A percentile compares a stretch with the other conserved stretches of the same genome.
phyloP scores from a whole-genome alignment of 2,113 vertebrate species.

The Phasianus colchicus region DNA sequence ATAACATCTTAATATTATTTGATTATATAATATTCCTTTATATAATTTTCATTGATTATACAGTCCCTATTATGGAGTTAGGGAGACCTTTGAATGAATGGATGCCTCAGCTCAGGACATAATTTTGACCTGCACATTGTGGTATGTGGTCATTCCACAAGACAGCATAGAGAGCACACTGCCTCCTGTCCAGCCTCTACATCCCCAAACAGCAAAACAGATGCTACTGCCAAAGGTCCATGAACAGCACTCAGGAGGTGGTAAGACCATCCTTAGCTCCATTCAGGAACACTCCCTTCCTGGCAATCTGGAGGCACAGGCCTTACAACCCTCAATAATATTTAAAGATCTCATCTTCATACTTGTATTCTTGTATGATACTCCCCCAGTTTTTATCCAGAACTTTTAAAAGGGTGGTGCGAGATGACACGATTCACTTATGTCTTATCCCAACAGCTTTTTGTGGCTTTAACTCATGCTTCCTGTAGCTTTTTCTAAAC shows the following conservation, averaged over 20 bases:
- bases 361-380: neutral
- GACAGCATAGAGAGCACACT: neutral
- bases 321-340: neutral
- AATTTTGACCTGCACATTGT: fast-evolving
- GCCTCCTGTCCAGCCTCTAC: neutral
- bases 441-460: no score
- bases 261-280: neutral
- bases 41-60: no score
- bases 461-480: no score
- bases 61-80: neutral
- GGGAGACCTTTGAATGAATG: neutral
- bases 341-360: neutral
- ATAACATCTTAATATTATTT: no score
- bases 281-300: neutral
- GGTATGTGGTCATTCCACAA: neutral
- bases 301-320: neutral
- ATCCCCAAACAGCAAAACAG: neutral
- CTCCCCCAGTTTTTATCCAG: neutral
- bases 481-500: no score
- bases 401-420: neutral
- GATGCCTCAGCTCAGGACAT: neutral
- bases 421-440: neutral
- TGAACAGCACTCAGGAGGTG: neutral
- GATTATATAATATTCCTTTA: no score
- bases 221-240: neutral